Evolutionary conservation across 2,113 vertebrate genomes (phyloP).

Genomic region (Hippocampus comes): DNA sequence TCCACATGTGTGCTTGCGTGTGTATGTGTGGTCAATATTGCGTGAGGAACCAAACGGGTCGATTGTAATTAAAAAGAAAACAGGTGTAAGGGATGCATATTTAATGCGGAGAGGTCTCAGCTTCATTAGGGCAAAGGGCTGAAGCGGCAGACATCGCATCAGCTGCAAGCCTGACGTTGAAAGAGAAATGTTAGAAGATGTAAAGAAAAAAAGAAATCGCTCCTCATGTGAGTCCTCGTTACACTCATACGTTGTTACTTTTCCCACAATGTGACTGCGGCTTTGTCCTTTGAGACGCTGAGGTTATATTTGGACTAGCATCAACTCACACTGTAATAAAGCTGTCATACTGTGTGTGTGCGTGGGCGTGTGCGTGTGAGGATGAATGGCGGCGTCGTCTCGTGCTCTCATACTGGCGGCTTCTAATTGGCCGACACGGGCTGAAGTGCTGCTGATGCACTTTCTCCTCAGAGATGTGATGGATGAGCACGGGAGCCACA

Average conservation of each 20-base stretch:
- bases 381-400: constrained; percentile 65
- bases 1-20: neutral
- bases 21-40: constrained; percentile 30
- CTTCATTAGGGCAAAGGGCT: constrained; percentile 26
- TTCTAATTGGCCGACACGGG: constrained; percentile 63
- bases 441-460: constrained; percentile 69
- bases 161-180: neutral
- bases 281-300: constrained; percentile 23
- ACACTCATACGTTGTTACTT: neutral
- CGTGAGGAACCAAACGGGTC: constrained; percentile 27
- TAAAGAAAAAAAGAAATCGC: neutral
- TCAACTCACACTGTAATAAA: constrained; percentile 59
- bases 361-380: constrained; percentile 14
- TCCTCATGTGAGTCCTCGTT: neutral
- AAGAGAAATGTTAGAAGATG: neutral
- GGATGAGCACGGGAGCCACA: constrained; percentile 7
- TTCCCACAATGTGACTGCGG: neutral
- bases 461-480: constrained; percentile 59
- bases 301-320: constrained; percentile 60
- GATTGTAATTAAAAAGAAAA: constrained; percentile 62
- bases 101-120: constrained; percentile 35
- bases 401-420: constrained; percentile 43
- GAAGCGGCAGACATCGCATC: neutral
- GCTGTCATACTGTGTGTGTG: constrained; percentile 43
- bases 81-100: constrained; percentile 60